Conservation (phyloP, 2,113 vertebrate genomes). For the Paraplagusia blochii region DNA sequence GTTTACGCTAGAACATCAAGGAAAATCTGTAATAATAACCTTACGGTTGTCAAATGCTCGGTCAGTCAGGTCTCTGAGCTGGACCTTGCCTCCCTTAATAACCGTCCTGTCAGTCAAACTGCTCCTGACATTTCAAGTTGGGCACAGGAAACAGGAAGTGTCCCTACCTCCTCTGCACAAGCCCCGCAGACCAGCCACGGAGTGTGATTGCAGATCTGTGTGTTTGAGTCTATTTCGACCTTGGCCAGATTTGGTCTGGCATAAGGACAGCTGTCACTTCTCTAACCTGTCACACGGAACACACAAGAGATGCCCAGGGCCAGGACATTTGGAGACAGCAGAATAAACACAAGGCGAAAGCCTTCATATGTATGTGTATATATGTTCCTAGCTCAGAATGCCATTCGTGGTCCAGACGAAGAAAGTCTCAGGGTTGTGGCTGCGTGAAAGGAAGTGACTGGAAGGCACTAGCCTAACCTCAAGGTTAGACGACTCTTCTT, state of each 20-base stretch:
- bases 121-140: constrained; percentile 74
- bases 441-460: constrained; percentile 61
- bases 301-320: constrained; percentile 67
- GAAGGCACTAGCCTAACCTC: constrained; percentile 61
- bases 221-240: constrained; percentile 67
- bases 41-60: too few relatives aligned
- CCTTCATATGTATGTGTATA: neutral
- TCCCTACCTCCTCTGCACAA: constrained; percentile 64
- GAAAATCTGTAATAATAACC: too few relatives aligned
- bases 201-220: constrained; percentile 44
- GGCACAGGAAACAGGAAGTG: constrained; percentile 62
- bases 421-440: constrained; percentile 43
- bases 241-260: constrained; percentile 70
- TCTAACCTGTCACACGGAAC: constrained; percentile 67
- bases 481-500: constrained; percentile 36
- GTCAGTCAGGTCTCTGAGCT: too few relatives aligned
- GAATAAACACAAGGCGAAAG: constrained; percentile 55
- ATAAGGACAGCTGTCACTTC: constrained; percentile 78
- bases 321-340: constrained; percentile 56
- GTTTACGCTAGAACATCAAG: too few relatives aligned
- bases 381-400: constrained; percentile 45
- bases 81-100: constrained; percentile 65
- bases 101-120: constrained; percentile 63
- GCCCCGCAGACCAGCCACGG: constrained; percentile 62
- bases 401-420: neutral